Base-by-base conservation (phyloP, 2,113 vertebrate species). In the Colistium nudipinnis region DNA sequence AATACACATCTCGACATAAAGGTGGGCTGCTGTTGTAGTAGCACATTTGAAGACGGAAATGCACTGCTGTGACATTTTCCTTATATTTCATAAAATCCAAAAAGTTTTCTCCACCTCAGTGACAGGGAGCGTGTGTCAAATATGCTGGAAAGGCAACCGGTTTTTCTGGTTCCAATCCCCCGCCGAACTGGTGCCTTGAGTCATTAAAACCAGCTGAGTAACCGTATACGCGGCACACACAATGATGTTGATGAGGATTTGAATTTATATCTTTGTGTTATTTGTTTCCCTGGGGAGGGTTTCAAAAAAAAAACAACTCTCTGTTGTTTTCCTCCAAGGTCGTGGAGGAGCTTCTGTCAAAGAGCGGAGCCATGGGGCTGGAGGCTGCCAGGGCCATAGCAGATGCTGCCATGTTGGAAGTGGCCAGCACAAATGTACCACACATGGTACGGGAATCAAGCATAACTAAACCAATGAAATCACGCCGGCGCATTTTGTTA, bases 391-490 rank as follows among this genome's bases (percentile, higher is more conserved):
- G 89, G 0, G 92, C 93, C 62, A 97, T 99, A 0, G 95, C 96
- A 0, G 96, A 98, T 0, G 95, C 96, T 10, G 97, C 97, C 89
- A 98, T 99, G 97, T 89, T 98, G 94, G 97, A 99, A 83, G 97
- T 97, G 0, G 96, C 96, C 25, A 97, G 93, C 76, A 93, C 94
- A 43, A 97, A 94, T 0, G 90, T 95, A 80, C 95, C 94, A 13
- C 91, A 95, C 85, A 97, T 96, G 97, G 97, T 98, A 91, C 80
- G n/a, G 9, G 9, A 69, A 11, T 0, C 12, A 11, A 14, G 4
- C 39, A 44, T 25, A 55, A 30, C 36, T n/a, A 2, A 51, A 20
- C 4, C 8, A 33, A 16, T 16, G 25, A 4, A 28, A n/a, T n/a
- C 56, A 45, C 74, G 20, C 38, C 3, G 22, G 5, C 0, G 2